Evolutionary conservation across 2,888 invertebrate species (phyloP), one percentile per base, ranked within the genome.

Genomic region (Daptonema setosum): DNA sequence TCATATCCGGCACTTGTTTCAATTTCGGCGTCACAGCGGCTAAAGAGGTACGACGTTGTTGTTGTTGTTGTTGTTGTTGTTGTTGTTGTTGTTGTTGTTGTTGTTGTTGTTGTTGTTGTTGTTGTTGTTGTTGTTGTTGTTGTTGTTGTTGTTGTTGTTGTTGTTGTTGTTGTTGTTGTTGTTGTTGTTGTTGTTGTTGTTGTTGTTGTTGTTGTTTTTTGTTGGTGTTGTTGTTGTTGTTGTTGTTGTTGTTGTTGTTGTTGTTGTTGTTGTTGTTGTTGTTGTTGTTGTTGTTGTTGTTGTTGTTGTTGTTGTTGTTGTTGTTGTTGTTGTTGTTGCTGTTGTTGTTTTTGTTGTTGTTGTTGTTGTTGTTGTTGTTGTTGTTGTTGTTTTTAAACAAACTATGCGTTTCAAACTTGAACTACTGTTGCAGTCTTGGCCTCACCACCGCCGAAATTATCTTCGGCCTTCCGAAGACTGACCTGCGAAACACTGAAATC

Each of bases 1-100:
- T 65, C 67, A 11, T 67, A 65, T 53, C 62, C 67, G 2, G 68
- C 68, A 2, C 58, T 68, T 28, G 61, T 67, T 1, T 62, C 66
- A 0, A 61, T 63, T 30, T 56, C 59, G 30, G 61, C 66, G 5
- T 60, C 67, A 14, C 61, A 62, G 56, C 47, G 57, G 1, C 48
- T 57, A 1, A 54, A 22, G 11, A 57, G 53, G 57, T 54, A 28
- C 8, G 43, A 35, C 11, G 8, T 35, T 35, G 8, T 35, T 8
- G 35, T 8, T 35, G n/a, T n/a, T n/a, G n/a, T n/a, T n/a, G n/a
- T n/a, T n/a, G n/a, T n/a, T n/a, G 41, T 11, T n/a, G n/a, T 8
- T 35, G 35, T 11, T 35, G 35, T 35, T 35, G 8, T 11, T 17
- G 35, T 35, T 11, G 17, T 35, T 35, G 35, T 17, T 8, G 35